These are phyloP conservation scores for Philaethria dido DNA, from an alignment of 2,888 invertebrate genomes.

Conservation along the genomic window DNA sequence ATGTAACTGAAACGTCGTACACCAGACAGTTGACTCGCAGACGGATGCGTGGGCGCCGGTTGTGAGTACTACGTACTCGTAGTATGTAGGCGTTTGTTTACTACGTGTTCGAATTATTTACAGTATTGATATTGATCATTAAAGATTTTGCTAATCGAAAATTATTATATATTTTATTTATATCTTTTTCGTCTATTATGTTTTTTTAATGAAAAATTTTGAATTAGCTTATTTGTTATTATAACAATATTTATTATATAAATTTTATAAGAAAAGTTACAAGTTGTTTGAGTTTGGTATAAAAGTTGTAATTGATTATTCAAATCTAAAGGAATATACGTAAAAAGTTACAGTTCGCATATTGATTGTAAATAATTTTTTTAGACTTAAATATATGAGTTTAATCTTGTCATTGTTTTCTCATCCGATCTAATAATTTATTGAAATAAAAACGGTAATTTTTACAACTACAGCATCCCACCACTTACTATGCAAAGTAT, in stretches of 20 bases:
- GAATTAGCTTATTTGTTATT: too few relatives aligned
- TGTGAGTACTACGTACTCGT: slow-evolving; percentile 43
- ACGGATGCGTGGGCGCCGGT: slow-evolving; percentile 53
- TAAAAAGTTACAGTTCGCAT: not conserved
- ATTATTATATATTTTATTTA: too few relatives aligned
- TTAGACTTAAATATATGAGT: not conserved
- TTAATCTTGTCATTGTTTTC: too few relatives aligned
- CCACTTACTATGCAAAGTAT: slow-evolving; percentile 28
- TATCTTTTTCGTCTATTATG: too few relatives aligned
- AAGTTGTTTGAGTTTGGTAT: too few relatives aligned
- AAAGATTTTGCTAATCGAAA: not conserved
- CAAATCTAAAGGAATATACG: not conserved
- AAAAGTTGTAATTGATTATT: too few relatives aligned
- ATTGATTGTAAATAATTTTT: not conserved
- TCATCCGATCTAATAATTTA: not conserved
- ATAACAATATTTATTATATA: too few relatives aligned
- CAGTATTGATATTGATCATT: not conserved
- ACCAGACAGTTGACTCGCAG: slow-evolving; percentile 27
- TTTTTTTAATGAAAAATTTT: too few relatives aligned
- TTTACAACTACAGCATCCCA: slow-evolving; percentile 4
- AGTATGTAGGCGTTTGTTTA: slow-evolving; percentile 45
- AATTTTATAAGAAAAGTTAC: too few relatives aligned
- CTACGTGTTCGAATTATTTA: slow-evolving; percentile 11
- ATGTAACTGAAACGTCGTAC: not conserved
- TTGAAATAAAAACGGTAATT: slow-evolving; percentile 6